phyloP scores from a whole-genome alignment of 53 echinoderm and acorn worm genomes.

The Actinopyga echinites region DNA sequence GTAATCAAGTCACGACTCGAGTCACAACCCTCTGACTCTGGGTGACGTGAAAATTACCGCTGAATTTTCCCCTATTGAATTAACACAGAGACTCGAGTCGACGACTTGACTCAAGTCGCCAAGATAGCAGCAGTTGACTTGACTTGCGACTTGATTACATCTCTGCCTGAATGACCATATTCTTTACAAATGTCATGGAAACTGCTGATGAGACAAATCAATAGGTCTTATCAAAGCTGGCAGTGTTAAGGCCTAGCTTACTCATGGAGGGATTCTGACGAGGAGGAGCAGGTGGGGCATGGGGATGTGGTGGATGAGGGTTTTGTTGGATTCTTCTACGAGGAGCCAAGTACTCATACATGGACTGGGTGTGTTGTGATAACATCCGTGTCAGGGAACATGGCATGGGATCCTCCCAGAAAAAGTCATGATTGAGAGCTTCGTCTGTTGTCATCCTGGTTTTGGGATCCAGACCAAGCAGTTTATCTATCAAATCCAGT shows the following conservation, averaged over 20 bases:
- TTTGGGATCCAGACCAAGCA: slow-evolving; percentile 79
- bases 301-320: slow-evolving; percentile 35
- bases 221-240: slow-evolving; percentile 20
- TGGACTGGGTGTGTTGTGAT: slow-evolving; percentile 86
- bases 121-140: no score
- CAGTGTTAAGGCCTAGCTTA: slow-evolving; percentile 19
- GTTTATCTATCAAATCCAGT: slow-evolving; percentile 89
- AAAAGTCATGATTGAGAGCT: slow-evolving; percentile 95
- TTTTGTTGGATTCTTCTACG: slow-evolving; percentile 68
- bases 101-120: no score
- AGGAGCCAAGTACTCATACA: slow-evolving; percentile 95
- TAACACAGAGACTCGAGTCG: no score
- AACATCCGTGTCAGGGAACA: slow-evolving; percentile 74
- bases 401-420: slow-evolving; percentile 94
- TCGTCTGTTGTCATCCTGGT: slow-evolving; percentile 69
- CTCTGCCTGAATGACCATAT: no score
- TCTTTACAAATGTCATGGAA: no score
- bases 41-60: no score
- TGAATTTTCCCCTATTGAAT: no score
- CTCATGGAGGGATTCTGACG: slow-evolving; percentile 9
- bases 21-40: no score
- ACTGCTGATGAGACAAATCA: background rate
- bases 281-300: background rate
- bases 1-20: no score
- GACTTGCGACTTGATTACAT: no score